Evolutionary conservation across 2,888 invertebrate genomes (phyloP), one percentile per base, ranked within the genome.

Genomic region (Hirtodrosophila trivittata): DNA sequence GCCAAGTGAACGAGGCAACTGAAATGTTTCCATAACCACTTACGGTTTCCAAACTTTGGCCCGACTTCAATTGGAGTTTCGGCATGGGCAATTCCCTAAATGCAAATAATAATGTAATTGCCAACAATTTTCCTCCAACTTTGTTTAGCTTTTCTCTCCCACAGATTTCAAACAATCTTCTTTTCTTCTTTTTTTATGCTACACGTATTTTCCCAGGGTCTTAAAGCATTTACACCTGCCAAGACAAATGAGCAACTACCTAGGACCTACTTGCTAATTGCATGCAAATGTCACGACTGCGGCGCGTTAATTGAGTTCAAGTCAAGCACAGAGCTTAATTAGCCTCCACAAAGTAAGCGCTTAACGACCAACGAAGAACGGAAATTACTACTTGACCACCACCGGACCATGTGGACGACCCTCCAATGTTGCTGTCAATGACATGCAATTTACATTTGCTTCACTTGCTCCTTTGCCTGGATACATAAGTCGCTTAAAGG

Each of bases 81-180:
- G 42, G 47, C 28, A 16, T 26, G 12, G 32, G 38, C 42, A 65
- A 78, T 68, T 82, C 75, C 76, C 70, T 21, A 50, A 80, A 78
- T 82, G 70, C 75, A 82, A 80, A 80, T 80, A 68, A 73, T 77
- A 73, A 66, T 75, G 72, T 70, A 81, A 81, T 65, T 80, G 69
- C 74, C 52, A 56, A 46, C 62, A 60, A 73, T 72, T 73, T 69
- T 45, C 35, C 35, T 38, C 5, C 41, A 37, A 59, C 51, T 47
- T 71, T 59, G 49, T 42, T 65, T 58, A 59, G 41, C 46, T 28
- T 28, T n/a, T 65, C 47, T 39, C 25, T 16, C 41, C 47, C 51
- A 21, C 21, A 18, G 45, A 56, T 47, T 46, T 49, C 9, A 43
- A 43, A 18, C 38, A 18, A 42, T 68, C 39, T 66, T 71, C 64